Percentiles rank a stretch among this genome's conserved stretches.
These are phyloP conservation scores for Corythoichthys intestinalis DNA, from an alignment of 2,113 vertebrate species.

Conservation along the genomic window DNA sequence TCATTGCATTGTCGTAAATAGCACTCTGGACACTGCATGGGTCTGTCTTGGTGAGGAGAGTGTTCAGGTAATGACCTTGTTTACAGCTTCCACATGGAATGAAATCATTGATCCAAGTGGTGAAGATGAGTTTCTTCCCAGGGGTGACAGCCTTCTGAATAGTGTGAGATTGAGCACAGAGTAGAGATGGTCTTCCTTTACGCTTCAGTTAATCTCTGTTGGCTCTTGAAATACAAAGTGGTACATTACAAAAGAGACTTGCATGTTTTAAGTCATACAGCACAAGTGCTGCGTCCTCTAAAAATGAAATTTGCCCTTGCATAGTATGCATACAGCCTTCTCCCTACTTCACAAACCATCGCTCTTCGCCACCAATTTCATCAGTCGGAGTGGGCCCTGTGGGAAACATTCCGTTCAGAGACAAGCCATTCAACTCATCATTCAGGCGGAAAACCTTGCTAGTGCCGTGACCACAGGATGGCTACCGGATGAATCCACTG, in stretches of 20 bases:
- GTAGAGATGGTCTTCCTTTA: neutral
- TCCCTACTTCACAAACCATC: conserved; percentile 50
- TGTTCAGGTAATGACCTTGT: neutral
- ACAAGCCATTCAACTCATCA: conserved; percentile 22
- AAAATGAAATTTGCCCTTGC: conserved; percentile 19
- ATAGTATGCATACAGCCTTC: conserved; percentile 10
- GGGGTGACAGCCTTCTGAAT: neutral
- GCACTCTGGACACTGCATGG: neutral
- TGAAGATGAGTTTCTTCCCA: conserved; percentile 1
- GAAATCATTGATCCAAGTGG: neutral
- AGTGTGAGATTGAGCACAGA: neutral
- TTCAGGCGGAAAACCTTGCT: conserved; percentile 41
- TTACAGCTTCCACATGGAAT: neutral
- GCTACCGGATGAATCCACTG: conserved; percentile 21
- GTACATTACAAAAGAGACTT: neutral
- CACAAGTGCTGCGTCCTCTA: conserved; percentile 25
- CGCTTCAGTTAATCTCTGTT: neutral
- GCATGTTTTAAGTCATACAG: neutral
- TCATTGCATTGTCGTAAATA: neutral
- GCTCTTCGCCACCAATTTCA: conserved; percentile 38
- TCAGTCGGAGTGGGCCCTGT: conserved; percentile 46
- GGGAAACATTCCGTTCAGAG: conserved; percentile 44
- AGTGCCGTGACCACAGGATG: conserved; percentile 26
- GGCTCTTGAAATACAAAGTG: neutral
- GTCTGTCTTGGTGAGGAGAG: neutral